Base-by-base conservation (phyloP, 1,140 invertebrate genomes). In the Mylabris phalerata region DNA sequence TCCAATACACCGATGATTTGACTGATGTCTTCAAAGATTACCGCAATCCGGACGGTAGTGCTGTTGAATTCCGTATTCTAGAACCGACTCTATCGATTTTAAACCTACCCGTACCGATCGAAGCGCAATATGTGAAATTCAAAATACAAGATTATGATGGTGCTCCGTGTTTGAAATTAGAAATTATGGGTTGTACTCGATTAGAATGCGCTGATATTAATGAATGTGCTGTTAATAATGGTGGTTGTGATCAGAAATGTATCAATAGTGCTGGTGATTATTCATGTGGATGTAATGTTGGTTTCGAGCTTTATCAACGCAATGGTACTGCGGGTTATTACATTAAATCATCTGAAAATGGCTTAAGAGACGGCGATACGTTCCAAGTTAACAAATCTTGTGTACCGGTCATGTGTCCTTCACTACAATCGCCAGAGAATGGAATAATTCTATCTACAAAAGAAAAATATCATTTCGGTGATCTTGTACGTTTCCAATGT, bases 381-480 rank as follows among this genome's bases (percentile, higher is more conserved):
- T 92, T 90, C 73, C 87, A 94, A 72, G 81, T 90, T 60, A 98
- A 98, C 72, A 97, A 98, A 78, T 95, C 93, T 11, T 97, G 93
- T 75, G 93, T 98, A 38, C 89, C 90, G 0, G 80, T 94, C 2
- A 92, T 93, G 87, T 98, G 95, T 69, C 88, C 93, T 7, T 70
- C 76, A 3, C 70, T 98, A 13, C 71, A 75, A n/a, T 77, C 86
- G 0, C 94, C 93, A 1, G 89, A 92, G 71, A 96, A 98, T 77
- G 95, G 94, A 45, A 81, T 90, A 64, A 75, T 98, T 40, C 73
- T 98, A 10, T 86, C 91, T 0, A 92, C 90, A 1, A 88, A 83
- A 72, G 78, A 79, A 27, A 80, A 85, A 63, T 94, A 89, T 74
- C 90, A 94, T 65, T 98, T 92, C 74, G 92, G 92, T 0, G 94